Conservation (phyloP, 2,797 vertebrate genomes). For the Bradypodion pumilum region DNA sequence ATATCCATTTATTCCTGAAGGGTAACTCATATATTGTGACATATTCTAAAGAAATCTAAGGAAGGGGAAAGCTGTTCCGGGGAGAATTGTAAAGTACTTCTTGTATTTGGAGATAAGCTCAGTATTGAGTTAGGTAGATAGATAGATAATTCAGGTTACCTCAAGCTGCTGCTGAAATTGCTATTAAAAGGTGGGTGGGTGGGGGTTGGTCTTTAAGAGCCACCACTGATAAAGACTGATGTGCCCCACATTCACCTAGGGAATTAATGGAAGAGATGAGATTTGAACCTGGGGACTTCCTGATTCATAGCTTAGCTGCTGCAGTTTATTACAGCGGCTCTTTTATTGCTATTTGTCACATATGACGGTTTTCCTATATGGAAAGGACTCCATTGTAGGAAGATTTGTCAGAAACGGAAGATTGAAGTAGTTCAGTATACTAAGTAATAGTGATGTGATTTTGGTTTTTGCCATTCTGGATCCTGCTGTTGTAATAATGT, state of each 20-base stretch:
- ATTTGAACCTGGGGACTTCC: background rate
- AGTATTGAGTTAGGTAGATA: slow-evolving; percentile 17
- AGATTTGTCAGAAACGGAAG: background rate
- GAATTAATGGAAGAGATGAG: background rate
- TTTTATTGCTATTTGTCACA: too few species aligned
- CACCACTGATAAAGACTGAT: background rate
- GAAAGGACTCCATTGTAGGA: background rate
- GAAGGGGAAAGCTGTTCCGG: slow-evolving; percentile 40
- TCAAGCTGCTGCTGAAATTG: slow-evolving; percentile 24
- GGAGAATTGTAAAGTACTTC: slow-evolving; percentile 36
- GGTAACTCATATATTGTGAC: slow-evolving; percentile 41
- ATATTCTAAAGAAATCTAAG: slow-evolving; percentile 42
- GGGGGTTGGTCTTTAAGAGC: slow-evolving; percentile 21
- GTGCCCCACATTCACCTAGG: background rate
- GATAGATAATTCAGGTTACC: slow-evolving; percentile 34
- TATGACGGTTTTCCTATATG: background rate
- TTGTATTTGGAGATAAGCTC: slow-evolving; percentile 40
- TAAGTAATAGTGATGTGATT: background rate
- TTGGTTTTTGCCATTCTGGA: background rate
- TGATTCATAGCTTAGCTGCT: background rate
- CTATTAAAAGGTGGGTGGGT: slow-evolving; percentile 27
- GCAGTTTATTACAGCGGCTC: too few species aligned
- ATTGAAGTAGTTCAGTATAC: background rate
- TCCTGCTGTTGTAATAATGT: background rate
- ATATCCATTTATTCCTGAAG: slow-evolving; percentile 37